Base-by-base conservation (phyloP, 2,113 vertebrate genomes). In the Rhinopomastus cyanomelas region DNA sequence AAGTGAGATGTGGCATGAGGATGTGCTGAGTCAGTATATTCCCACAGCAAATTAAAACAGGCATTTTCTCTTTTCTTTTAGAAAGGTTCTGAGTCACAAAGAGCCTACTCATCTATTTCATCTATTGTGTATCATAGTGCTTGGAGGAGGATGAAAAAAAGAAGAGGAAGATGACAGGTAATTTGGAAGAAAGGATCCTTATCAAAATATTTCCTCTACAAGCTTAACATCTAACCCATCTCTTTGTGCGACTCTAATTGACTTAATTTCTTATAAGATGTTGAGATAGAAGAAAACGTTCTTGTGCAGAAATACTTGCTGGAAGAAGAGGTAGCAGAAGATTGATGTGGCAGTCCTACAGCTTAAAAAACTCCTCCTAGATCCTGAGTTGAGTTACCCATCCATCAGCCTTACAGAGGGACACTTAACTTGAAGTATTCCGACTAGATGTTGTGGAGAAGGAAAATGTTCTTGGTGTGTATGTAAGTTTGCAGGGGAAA, bases 151-250 rank as follows among this genome's bases (percentile, higher is more conserved):
- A 49, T 76, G 78, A 90, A 85, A 88, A 93, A 73, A 94, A 92
- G 39, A 94, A 94, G 80, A 65, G 55, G 61, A 92, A 88, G 83
- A 96, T 8, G 83, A 94, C 66, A 85, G 48, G 29, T 79, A 94
- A 94, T 95, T 95, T 95, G 88, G 75, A 93, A 85, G 81, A 90
- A 55, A 82, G 19, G 64, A 89, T 49, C 48, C 16, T 12, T 92
- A 95, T 95, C 90, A 96, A 94, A 95, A 95, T 95, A 95, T 95
- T 96, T 95, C 39, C 68, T 91, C 78, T 86, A 79, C 62, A 76
- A 68, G 51, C 26, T 93, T 87, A 90, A 93, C 78, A 95, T 76
- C 74, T 87, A 94, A 80, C 78, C 90, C 48, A 67, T 95, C 42
- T 79, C 39, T 84, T 92, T 92, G n/a, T 87, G 36, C 55, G 88